Conservation (phyloP, 2,888 invertebrate species). For the Ceramica pisi region DNA sequence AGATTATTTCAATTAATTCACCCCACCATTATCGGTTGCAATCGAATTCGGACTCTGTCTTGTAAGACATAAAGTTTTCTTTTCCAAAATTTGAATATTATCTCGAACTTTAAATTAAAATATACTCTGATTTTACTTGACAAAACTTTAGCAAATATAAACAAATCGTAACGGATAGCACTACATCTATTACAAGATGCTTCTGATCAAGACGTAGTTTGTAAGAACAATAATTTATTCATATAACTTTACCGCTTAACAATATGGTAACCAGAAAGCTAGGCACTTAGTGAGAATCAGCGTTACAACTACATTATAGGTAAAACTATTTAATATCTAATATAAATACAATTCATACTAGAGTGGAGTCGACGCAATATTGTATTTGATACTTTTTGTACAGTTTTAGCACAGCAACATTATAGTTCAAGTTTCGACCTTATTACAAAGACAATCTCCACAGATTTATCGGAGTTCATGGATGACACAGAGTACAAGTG, state of each 20-base stretch:
- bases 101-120: too few relatives aligned
- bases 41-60: too few relatives aligned
- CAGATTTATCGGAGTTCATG: too few relatives aligned
- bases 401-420: neutral
- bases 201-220: conserved; percentile 12
- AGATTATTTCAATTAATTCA: too few relatives aligned
- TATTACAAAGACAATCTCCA: too few relatives aligned
- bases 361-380: neutral
- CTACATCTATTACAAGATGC: neutral
- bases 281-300: conserved; percentile 81
- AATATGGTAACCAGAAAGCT: conserved; percentile 70
- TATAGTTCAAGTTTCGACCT: neutral
- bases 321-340: conserved; percentile 39
- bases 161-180: conserved; percentile 21
- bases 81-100: too few relatives aligned
- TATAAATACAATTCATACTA: conserved; percentile 45
- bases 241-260: conserved; percentile 41
- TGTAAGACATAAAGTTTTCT: too few relatives aligned
- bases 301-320: conserved; percentile 54
- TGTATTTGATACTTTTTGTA: conserved; percentile 30
- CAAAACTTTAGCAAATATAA: neutral
- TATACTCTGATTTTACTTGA: neutral
- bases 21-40: too few relatives aligned
- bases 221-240: conserved; percentile 18
- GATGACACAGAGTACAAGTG: too few relatives aligned